Evolutionary conservation across 1,140 invertebrate species (phyloP).

Genomic region (Drosophila bocqueti): DNA sequence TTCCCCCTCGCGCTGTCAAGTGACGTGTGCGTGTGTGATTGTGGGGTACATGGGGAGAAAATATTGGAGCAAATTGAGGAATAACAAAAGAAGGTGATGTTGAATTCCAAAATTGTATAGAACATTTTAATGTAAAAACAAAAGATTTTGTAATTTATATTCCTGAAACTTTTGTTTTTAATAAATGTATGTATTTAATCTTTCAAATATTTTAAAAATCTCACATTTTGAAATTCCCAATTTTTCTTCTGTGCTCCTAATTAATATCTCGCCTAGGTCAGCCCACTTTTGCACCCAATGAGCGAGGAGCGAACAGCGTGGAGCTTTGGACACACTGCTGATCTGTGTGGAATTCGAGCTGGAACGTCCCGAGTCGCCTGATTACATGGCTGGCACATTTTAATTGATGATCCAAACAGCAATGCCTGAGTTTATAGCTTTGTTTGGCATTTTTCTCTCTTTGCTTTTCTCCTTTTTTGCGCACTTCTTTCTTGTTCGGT

Average conservation of each 20-base stretch:
- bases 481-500: slow-evolving; percentile 34
- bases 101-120: background rate
- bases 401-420: slow-evolving; percentile 69
- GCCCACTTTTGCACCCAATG: slow-evolving; percentile 39
- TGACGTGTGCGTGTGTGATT: slow-evolving; percentile 29
- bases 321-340: background rate
- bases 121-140: background rate
- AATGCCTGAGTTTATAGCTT: slow-evolving; percentile 43
- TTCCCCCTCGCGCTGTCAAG: slow-evolving; percentile 49
- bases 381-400: slow-evolving; percentile 63
- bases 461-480: slow-evolving; percentile 19
- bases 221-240: background rate
- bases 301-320: background rate
- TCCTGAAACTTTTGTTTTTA: background rate
- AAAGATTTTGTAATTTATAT: no score
- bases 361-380: slow-evolving; percentile 33
- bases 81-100: background rate
- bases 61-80: background rate
- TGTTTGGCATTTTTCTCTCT: slow-evolving; percentile 43
- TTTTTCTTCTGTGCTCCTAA: slow-evolving; percentile 27
- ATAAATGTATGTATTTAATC: no score
- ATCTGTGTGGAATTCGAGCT: slow-evolving; percentile 42
- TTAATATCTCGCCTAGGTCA: slow-evolving; percentile 50
- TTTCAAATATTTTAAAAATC: background rate
- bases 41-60: slow-evolving; percentile 38